These are phyloP conservation scores for Dynastes grantii DNA, from an alignment of 2,888 invertebrate genomes.

Conservation along the genomic window DNA sequence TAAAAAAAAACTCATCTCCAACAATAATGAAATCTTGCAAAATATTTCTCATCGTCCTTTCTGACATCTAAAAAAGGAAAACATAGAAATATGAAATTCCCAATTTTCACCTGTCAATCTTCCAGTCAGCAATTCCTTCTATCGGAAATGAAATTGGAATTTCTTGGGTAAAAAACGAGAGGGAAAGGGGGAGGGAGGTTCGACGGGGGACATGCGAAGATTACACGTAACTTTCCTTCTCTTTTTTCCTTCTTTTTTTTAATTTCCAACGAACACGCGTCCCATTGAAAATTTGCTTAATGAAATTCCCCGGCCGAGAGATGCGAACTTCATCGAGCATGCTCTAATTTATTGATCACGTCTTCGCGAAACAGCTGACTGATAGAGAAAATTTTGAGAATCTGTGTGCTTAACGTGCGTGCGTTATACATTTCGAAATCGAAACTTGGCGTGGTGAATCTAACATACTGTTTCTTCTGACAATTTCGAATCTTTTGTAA, in stretches of 20 bases:
- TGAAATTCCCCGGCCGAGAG: slow-evolving; percentile 1
- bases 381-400: slow-evolving; percentile 45
- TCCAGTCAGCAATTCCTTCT: no score
- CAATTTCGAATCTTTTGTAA: no score
- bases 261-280: background rate
- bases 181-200: no score
- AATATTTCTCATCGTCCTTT: no score
- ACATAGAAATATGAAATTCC: no score
- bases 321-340: slow-evolving; percentile 29
- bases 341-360: slow-evolving; percentile 46
- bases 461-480: no score
- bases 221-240: background rate
- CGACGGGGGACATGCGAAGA: no score
- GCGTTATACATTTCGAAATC: background rate
- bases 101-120: no score
- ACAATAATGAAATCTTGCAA: no score
- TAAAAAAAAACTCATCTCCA: no score
- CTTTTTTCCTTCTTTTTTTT: background rate
- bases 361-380: slow-evolving; percentile 48
- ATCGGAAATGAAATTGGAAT: slow-evolving; percentile 1
- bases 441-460: background rate
- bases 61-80: no score
- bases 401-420: slow-evolving; percentile 34
- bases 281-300: slow-evolving; percentile 32
- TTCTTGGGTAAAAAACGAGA: background rate